These are phyloP conservation scores for Saturnia japonica DNA, from an alignment of 2,888 invertebrate species.

Conservation along the genomic window DNA sequence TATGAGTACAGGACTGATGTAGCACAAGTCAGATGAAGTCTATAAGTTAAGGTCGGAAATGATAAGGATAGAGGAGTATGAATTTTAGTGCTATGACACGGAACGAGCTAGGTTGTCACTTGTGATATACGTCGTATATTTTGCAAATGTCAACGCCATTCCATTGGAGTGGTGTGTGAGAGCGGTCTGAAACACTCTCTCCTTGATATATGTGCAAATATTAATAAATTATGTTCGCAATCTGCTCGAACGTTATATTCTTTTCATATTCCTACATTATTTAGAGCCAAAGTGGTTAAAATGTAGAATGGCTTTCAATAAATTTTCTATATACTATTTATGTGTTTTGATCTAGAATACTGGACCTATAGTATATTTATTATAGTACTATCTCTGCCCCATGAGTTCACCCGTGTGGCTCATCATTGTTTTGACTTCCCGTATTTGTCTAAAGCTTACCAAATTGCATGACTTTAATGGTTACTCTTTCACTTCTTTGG, in stretches of 20 bases:
- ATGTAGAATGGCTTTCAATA: not conserved
- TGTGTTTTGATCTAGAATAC: not conserved
- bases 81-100: not conserved
- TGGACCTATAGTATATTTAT: not conserved
- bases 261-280: not conserved
- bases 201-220: slow-evolving; percentile 4
- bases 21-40: not conserved
- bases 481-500: too few species aligned
- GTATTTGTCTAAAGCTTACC: too few species aligned
- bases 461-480: too few species aligned
- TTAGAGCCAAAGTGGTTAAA: not conserved
- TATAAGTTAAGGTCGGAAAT: not conserved
- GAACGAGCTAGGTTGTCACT: not conserved
- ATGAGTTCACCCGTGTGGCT: too few species aligned
- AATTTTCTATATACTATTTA: not conserved
- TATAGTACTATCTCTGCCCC: too few species aligned
- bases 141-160: not conserved
- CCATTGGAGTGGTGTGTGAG: not conserved
- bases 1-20: not conserved
- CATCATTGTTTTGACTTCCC: too few species aligned
- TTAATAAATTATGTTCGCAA: slow-evolving; percentile 1
- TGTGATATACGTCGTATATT: not conserved
- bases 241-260: not conserved
- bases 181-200: not conserved
- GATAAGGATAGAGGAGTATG: not conserved